Percentiles rank a stretch among this genome's conserved stretches.
Evolutionary conservation across 2,888 invertebrate genomes (phyloP).

Genomic region (Drosophila kuntzei): DNA sequence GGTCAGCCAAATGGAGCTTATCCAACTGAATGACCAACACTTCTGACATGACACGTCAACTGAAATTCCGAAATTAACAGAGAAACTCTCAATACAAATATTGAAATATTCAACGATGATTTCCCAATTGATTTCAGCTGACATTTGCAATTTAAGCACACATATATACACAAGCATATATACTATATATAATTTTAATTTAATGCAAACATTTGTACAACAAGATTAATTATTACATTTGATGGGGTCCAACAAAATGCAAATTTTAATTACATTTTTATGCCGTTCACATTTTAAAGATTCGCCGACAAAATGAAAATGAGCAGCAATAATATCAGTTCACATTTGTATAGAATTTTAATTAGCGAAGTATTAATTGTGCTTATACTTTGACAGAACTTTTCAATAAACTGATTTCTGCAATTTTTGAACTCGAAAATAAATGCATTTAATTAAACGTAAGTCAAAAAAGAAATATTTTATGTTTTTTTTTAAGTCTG

Average conservation of each 20-base stretch:
- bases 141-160: slow-evolving; percentile 50
- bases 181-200: slow-evolving; percentile 47
- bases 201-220: slow-evolving; percentile 64
- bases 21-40: slow-evolving; percentile 24
- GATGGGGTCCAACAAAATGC: slow-evolving; percentile 21
- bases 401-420: slow-evolving; percentile 1
- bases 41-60: slow-evolving; percentile 16
- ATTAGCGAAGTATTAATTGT: slow-evolving; percentile 10
- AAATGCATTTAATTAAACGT: not conserved
- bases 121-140: slow-evolving; percentile 28
- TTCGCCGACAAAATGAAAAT: not conserved
- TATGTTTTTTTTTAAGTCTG: not conserved
- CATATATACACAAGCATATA: slow-evolving; percentile 4
- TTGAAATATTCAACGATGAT: slow-evolving; percentile 37
- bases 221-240: slow-evolving; percentile 63
- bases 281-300: slow-evolving; percentile 19
- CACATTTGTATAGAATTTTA: not conserved
- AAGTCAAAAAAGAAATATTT: too few species aligned
- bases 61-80: slow-evolving; percentile 11
- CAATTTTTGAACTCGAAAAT: not conserved
- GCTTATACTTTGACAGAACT: slow-evolving; percentile 11
- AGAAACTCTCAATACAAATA: slow-evolving; percentile 32
- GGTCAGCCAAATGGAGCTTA: slow-evolving; percentile 24
- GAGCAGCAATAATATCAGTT: slow-evolving; percentile 5
- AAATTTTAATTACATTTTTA: slow-evolving; percentile 55